Evolutionary conservation across 2,113 vertebrate species (phyloP), one percentile per base, ranked within the genome.

Genomic region (Malurus melanocephalus): DNA sequence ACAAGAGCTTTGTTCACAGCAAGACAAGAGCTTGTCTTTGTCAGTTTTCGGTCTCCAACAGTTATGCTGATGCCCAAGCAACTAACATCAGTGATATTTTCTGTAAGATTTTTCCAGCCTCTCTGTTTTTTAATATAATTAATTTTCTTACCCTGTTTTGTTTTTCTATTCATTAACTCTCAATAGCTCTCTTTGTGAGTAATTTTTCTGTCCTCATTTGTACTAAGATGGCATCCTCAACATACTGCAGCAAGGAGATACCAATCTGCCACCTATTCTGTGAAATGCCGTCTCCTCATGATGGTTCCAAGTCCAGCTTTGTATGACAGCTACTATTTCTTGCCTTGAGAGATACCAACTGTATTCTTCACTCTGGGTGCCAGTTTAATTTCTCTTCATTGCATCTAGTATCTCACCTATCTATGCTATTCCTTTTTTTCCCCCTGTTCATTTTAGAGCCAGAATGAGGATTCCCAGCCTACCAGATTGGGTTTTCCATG

Each of bases 241-340:
- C 15, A 17, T 57, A 19, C 28, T 69, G 33, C 32, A 53, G 15
- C 28, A 57, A 57, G 19, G 24, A 69, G 4, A 19, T 22, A 53
- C 32, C 7, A 7, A 5, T 24, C 32, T 73, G 19, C 22, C n/a
- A 45, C 7, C 15, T 72, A 2, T 62, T 73, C 42, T 69, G 27
- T 32, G 30, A 48, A 51, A 11, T 11, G 45, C 8, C 17, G 28
- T 9, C 13, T 77, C 46, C 38, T 78, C 0, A 0, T 15, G 8
- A 15, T 66, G 72, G 8, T 67, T 84, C 84, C 3, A 1, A 74
- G 59, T 28, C 6, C 10, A 53, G 2, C 7, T 61, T 57, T 67
- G 4, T 42, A 33, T n/a, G 15, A 62, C 1, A 7, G 5, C 5
- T 55, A 9, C 12, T 40, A 7, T 71, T 87, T 71, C 56, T 69